Evolutionary conservation across 2,888 invertebrate genomes (phyloP), one percentile per base, ranked within the genome.

Genomic region (Mongoloraphidia duomilia): DNA sequence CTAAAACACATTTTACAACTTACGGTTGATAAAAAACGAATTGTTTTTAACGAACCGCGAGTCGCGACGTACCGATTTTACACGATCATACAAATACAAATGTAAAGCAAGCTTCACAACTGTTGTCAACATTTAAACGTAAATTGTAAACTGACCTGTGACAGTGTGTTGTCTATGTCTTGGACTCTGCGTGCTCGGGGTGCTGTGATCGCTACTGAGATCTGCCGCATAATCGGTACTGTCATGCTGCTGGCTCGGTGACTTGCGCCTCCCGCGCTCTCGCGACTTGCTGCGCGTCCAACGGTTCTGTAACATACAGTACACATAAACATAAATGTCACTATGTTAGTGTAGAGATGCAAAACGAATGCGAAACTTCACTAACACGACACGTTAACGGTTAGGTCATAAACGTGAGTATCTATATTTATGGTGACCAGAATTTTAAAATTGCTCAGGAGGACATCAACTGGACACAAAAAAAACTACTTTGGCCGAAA

Each of bases 191-290:
- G 86, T 86, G 66, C 83, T 80, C 62, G 77, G 74, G 57, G 78
- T 80, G 62, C 77, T 77, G 58, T 77, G 76, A 55, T 80, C 81
- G 0, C 86, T 87, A 58, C 87, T 87, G 60, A 84, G 82, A 66
- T 88, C 88, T 37, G 86, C 87, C 1, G 82, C 82, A 66, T 83
- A 82, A 60, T 82, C 82, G 9, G 81, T 77, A 54, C 80, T 80
- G 59, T 79, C 80, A 64, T 77, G 77, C 59, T 78, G 78, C 11
- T 64, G 72, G 0, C 75, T 73, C 37, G 76, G 77, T 4, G 75
- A 73, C 58, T 77, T 77, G 60, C 75, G 76, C 54, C 85, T 61
- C 34, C 67, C 61, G 48, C 70, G 73, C 62, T 86, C 84, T 61
- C 82, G 79, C 60, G 83, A 83, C 47, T 77, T 73, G 54, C 84